Evolutionary conservation across 1,140 invertebrate genomes (phyloP).

Genomic region (Teleopsis dalmanni): DNA sequence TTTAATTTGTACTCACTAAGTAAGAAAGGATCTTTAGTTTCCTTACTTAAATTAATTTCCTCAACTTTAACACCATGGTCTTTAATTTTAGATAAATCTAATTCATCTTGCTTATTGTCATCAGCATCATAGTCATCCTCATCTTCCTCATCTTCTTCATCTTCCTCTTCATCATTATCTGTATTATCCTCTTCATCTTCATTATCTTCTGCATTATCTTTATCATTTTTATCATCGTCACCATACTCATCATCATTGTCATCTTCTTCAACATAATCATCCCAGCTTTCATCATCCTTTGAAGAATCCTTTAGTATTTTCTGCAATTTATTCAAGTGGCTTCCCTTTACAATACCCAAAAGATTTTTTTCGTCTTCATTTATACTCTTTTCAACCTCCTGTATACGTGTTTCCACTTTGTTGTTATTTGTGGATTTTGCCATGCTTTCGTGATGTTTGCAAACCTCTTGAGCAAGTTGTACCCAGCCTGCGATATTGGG

Average conservation of each 20-base stretch:
- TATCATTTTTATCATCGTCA: conserved; percentile 19
- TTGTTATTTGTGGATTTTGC: conserved; percentile 14
- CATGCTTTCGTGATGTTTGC: conserved; percentile 23
- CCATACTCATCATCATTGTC: conserved; percentile 22
- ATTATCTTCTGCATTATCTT: conserved; percentile 34
- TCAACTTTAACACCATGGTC: conserved; percentile 27
- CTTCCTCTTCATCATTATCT: conserved; percentile 24
- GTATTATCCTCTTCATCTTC: conserved; percentile 27
- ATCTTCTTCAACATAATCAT: conserved; percentile 25
- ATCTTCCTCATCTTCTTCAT: conserved; percentile 12
- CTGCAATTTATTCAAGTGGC: conserved; percentile 28
- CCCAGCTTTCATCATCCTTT: conserved; percentile 42
- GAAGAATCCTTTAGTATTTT: conserved; percentile 47
- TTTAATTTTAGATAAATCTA: conserved; percentile 19
- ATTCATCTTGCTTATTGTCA: conserved; percentile 10
- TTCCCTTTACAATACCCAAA: conserved; percentile 25
- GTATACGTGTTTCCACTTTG: conserved; percentile 33
- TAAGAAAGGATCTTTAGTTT: conserved; percentile 36
- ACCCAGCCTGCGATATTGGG: conserved; percentile 32
- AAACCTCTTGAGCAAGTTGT: conserved; percentile 30
- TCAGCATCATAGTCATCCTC: conserved; percentile 4
- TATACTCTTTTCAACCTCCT: conserved; percentile 45
- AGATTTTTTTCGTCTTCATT: conserved; percentile 38
- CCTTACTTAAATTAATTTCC: conserved; percentile 41
- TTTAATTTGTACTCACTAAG: conserved; percentile 21